Evolutionary conservation across 1,140 invertebrate genomes (phyloP).

Genomic region (Hyles vespertilio): DNA sequence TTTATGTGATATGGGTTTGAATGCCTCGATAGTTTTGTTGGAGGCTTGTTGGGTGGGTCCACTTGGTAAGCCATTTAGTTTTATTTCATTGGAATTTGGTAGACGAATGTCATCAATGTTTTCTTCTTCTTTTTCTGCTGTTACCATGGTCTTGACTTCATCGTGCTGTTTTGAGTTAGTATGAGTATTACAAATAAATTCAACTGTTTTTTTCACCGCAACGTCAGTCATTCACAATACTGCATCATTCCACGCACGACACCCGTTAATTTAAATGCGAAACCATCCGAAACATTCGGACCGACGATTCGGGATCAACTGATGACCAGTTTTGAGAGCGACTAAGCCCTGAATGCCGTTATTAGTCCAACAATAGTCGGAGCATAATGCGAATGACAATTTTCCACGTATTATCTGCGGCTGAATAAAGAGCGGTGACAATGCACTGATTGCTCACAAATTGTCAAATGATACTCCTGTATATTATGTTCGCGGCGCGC

Average conservation of each 20-base stretch:
- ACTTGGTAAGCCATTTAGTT: constrained; percentile 52
- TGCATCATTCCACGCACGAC: too few species aligned
- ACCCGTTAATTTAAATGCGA: not conserved
- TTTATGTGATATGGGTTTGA: constrained; percentile 77
- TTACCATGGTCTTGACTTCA: not conserved
- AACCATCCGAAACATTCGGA: not conserved
- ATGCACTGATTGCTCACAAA: constrained; percentile 73
- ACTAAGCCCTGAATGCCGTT: constrained; percentile 64
- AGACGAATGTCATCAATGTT: too few species aligned
- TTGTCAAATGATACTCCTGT: constrained; percentile 73
- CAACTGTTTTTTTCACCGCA: not conserved
- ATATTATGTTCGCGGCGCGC: constrained; percentile 68
- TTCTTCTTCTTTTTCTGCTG: too few species aligned
- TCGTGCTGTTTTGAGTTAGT: too few species aligned
- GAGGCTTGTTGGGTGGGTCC: constrained; percentile 32
- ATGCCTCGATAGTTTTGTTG: constrained; percentile 46
- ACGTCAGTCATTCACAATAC: not conserved
- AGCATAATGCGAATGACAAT: constrained; percentile 67
- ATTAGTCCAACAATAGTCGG: constrained; percentile 66
- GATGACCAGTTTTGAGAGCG: constrained; percentile 53
- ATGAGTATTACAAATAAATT: too few species aligned
- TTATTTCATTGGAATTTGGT: constrained; percentile 1
- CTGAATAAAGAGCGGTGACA: constrained; percentile 73
- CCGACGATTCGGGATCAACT: constrained; percentile 45
- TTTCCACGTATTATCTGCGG: constrained; percentile 72